Evolutionary conservation across 2,888 invertebrate genomes (phyloP), one percentile per base, ranked within the genome.

Genomic region (Phaedon cochleariae): DNA sequence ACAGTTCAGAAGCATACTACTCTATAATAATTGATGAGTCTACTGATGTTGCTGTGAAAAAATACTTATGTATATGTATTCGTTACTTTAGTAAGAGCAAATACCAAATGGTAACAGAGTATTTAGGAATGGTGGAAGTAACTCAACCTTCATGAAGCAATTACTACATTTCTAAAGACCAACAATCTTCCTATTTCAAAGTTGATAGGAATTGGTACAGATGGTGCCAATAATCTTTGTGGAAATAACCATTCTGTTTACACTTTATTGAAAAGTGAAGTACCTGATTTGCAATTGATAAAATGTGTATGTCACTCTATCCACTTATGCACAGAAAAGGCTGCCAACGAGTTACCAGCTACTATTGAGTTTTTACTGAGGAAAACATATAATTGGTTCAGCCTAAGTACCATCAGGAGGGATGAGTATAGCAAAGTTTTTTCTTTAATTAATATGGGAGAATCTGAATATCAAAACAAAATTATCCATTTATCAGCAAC

Each of bases 191-290:
- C 15, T 22, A 34, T 53, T 4, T 10, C 29, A 53, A 72, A 74
- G 51, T 45, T 76, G 17, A 65, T 71, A 15, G 73, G 72, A 5
- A 18, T 76, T 37, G 74, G 75, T 12, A 73, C 74, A n/a, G 72
- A 74, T 72, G 74, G 76, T 3, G 75, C 65, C 0, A 72, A 41
- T 10, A 73, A 71, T 62, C 59, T 73, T 10, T 73, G 70, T 61
- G 73, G 73, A 12, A 66, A 68, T 64, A 65, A 73, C 37, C 65
- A 75, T 64, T 76, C 73, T 10, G 26, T 76, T 18, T 75, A 58
- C 65, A 68, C 72, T 4, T 48, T 73, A 2, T 52, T 75, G 18
- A 74, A 68, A 64, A 15, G 59, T 29, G 58, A 64, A 4, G 46
- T 57, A 51, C 73, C 75, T 31, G 54, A 61, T n/a, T 49, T 73